These are phyloP conservation scores for Dusona sp. DNA, from an alignment of 2,888 invertebrate species.

Conservation along the genomic window DNA sequence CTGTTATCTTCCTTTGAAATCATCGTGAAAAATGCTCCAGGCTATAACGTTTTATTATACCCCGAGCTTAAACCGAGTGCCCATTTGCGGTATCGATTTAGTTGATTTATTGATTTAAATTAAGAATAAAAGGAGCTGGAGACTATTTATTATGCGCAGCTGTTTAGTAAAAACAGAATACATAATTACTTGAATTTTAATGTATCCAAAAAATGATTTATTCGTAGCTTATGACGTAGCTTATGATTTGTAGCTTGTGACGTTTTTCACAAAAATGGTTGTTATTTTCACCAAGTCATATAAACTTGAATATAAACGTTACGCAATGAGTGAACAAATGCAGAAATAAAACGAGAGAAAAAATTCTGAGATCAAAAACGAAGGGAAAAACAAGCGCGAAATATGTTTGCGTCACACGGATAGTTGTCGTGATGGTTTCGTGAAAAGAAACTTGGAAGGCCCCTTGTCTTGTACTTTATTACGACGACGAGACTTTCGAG, in stretches of 20 bases:
- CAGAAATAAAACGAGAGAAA: not conserved
- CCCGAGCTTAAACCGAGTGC: constrained; percentile 39
- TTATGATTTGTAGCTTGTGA: too few relatives aligned
- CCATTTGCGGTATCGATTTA: constrained; percentile 18
- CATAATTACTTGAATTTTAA: not conserved
- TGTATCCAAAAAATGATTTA: not conserved
- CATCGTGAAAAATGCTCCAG: constrained; percentile 61
- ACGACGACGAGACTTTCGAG: not conserved
- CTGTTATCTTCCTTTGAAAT: constrained; percentile 30
- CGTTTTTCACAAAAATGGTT: not conserved
- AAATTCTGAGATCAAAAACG: not conserved
- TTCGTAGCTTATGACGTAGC: not conserved
- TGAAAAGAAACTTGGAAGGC: not conserved
- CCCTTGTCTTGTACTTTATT: not conserved
- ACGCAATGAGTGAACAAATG: not conserved
- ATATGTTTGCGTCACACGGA: not conserved
- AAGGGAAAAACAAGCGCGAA: not conserved
- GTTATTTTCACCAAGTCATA: not conserved
- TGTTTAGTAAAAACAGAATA: not conserved
- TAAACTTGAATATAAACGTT: not conserved
- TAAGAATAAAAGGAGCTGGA: not conserved
- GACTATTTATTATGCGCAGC: not conserved
- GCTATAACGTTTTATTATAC: constrained; percentile 54
- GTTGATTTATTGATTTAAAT: constrained; percentile 9
- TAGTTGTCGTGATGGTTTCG: not conserved